Percentiles rank a stretch among this genome's conserved stretches.
Evolutionary conservation across 1,140 invertebrate species (phyloP).

Genomic region (Druon quercuslanigerum): DNA sequence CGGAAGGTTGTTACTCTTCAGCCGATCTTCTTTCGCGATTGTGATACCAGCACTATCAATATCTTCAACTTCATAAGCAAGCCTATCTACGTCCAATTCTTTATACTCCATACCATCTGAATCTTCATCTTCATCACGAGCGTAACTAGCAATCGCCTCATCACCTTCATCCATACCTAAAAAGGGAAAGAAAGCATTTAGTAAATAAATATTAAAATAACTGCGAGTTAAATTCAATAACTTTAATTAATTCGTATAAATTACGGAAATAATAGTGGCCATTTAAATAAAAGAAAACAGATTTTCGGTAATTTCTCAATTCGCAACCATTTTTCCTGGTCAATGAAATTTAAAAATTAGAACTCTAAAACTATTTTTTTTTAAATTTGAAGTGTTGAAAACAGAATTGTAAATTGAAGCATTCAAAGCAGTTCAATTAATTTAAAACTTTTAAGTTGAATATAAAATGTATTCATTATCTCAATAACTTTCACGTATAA

Average conservation of each 20-base stretch:
- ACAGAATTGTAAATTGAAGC: too few relatives aligned
- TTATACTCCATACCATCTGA: slow-evolving; percentile 80
- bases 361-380: too few relatives aligned
- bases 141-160: slow-evolving; percentile 74
- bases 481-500: too few relatives aligned
- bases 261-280: slow-evolving; percentile 50
- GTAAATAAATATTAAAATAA: slow-evolving; percentile 19
- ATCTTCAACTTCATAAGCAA: slow-evolving; percentile 84
- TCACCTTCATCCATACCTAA: slow-evolving; percentile 73
- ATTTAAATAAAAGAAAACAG: too few relatives aligned
- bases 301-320: too few relatives aligned
- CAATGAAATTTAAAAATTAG: too few relatives aligned
- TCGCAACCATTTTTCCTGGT: too few relatives aligned
- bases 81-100: slow-evolving; percentile 83
- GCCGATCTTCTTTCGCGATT: slow-evolving; percentile 67
- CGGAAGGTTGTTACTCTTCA: slow-evolving; percentile 54
- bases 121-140: slow-evolving; percentile 80
- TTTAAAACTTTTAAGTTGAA: too few relatives aligned
- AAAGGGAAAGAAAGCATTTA: slow-evolving; percentile 35
- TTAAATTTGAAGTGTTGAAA: too few relatives aligned
- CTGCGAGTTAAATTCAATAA: slow-evolving; percentile 27
- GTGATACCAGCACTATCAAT: slow-evolving; percentile 77
- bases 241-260: not conserved
- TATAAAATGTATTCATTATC: too few relatives aligned
- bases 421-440: too few relatives aligned